Evolutionary conservation across 1,140 invertebrate genomes (phyloP).

Genomic region (Capitella teleta): DNA sequence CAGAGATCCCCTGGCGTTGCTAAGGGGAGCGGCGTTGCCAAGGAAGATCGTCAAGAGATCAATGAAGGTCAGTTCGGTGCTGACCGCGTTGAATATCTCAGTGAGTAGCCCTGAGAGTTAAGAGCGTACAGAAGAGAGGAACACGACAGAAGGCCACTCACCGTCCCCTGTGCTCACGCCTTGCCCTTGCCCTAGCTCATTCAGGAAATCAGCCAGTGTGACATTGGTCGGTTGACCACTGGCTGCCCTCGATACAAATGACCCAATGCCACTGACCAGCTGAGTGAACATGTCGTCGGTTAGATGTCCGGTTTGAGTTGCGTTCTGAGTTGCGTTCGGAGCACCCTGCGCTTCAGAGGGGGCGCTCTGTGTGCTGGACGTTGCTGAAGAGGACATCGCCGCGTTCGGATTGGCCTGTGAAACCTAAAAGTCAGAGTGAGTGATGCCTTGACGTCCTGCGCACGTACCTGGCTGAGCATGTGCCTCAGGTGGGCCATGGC

Average conservation of each 20-base stretch:
- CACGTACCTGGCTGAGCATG: not conserved
- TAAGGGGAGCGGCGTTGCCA: slow-evolving; percentile 31
- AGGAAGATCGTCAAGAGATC: slow-evolving; percentile 43
- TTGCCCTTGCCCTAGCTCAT: slow-evolving; percentile 24
- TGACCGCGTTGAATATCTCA: slow-evolving; percentile 25
- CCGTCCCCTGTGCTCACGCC: slow-evolving; percentile 37
- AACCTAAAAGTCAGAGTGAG: not conserved
- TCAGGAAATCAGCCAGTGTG: slow-evolving; percentile 44
- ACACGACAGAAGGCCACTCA: slow-evolving; percentile 6
- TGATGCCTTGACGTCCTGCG: not conserved
- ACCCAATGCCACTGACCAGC: slow-evolving; percentile 17
- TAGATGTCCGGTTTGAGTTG: too few relatives aligned
- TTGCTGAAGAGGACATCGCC: not conserved
- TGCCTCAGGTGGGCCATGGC: not conserved
- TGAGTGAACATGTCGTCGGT: slow-evolving; percentile 1
- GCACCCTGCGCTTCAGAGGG: not conserved
- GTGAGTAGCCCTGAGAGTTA: slow-evolving; percentile 20
- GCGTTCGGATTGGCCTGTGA: not conserved
- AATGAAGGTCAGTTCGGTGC: slow-evolving; percentile 37
- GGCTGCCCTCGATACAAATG: slow-evolving; percentile 20
- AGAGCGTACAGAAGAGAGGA: not conserved
- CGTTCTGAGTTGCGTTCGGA: not conserved
- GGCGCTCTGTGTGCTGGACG: not conserved
- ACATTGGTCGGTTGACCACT: slow-evolving; percentile 19
- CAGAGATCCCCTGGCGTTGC: slow-evolving; percentile 23